Evolutionary conservation across 2,113 vertebrate genomes (phyloP).

Genomic region (Numenius arquata): DNA sequence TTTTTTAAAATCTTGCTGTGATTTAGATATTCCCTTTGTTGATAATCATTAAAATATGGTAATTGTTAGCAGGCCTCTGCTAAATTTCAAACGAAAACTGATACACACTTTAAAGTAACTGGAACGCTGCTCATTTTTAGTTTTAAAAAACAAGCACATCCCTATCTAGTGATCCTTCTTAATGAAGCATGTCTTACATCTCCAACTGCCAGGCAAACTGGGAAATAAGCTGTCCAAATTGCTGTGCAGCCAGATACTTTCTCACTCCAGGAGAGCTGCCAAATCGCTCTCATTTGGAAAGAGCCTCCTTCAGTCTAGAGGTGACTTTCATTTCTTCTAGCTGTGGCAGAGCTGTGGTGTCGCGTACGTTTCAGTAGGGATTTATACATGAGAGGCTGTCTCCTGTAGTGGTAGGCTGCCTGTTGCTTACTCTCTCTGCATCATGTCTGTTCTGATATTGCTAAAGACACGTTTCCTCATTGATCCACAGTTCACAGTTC

Average conservation of each 20-base stretch:
- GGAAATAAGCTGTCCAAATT: slow-evolving; percentile 2
- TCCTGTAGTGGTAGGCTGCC: neutral
- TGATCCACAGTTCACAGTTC: neutral
- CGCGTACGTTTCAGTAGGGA: neutral
- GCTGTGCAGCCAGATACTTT: neutral
- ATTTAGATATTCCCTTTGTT: slow-evolving; percentile 21
- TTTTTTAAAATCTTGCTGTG: neutral
- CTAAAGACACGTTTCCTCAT: neutral
- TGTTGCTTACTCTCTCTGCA: neutral
- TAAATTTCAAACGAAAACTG: slow-evolving; percentile 22
- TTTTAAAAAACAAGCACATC: neutral
- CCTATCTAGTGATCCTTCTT: slow-evolving; percentile 28
- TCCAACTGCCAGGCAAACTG: slow-evolving; percentile 3
- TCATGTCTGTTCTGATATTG: neutral
- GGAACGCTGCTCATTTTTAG: neutral
- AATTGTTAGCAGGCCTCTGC: slow-evolving; percentile 15
- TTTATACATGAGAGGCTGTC: neutral
- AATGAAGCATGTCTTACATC: slow-evolving; percentile 19
- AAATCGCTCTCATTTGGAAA: neutral
- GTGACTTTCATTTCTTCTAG: neutral
- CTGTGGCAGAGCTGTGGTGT: neutral
- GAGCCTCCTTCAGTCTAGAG: neutral
- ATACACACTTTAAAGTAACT: slow-evolving; percentile 23
- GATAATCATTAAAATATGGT: slow-evolving; percentile 43
- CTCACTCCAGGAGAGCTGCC: slow-evolving; percentile 13